Evolutionary conservation across 2,888 invertebrate genomes (phyloP).

Genomic region (Tetropium fuscum): DNA sequence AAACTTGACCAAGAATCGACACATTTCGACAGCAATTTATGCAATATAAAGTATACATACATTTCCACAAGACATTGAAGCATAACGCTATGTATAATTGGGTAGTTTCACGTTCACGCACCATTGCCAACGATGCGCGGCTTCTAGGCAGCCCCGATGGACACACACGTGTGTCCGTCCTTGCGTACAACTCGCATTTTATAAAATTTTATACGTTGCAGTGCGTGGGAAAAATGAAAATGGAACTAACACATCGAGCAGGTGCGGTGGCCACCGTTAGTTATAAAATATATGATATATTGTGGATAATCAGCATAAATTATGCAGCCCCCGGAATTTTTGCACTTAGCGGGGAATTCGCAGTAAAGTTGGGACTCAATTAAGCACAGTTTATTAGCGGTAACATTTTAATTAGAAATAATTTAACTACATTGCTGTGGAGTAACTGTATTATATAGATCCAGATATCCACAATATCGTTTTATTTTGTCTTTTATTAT

Average conservation of each 20-base stretch:
- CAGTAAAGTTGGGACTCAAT: too few relatives aligned
- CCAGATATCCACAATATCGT: too few relatives aligned
- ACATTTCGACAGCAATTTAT: neutral
- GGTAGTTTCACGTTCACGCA: constrained; percentile 45
- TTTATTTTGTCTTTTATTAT: too few relatives aligned
- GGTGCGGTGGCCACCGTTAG: constrained; percentile 42
- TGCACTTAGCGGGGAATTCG: too few relatives aligned
- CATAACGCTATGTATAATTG: constrained; percentile 49
- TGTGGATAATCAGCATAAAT: constrained; percentile 11
- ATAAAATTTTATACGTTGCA: constrained; percentile 30
- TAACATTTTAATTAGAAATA: too few relatives aligned
- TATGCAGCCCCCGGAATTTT: too few relatives aligned
- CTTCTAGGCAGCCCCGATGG: constrained; percentile 15
- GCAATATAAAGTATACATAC: constrained; percentile 29
- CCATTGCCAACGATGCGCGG: constrained; percentile 35
- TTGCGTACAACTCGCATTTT: constrained; percentile 20
- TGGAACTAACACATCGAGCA: constrained; percentile 36
- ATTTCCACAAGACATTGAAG: constrained; percentile 39
- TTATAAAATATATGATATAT: constrained; percentile 16
- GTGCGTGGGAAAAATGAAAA: constrained; percentile 47
- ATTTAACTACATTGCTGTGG: too few relatives aligned
- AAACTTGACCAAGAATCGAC: neutral
- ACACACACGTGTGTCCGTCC: constrained; percentile 47
- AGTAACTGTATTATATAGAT: too few relatives aligned
- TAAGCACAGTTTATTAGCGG: too few relatives aligned